Base-by-base conservation (phyloP, 2,888 invertebrate genomes). In the Sycophila texana region DNA sequence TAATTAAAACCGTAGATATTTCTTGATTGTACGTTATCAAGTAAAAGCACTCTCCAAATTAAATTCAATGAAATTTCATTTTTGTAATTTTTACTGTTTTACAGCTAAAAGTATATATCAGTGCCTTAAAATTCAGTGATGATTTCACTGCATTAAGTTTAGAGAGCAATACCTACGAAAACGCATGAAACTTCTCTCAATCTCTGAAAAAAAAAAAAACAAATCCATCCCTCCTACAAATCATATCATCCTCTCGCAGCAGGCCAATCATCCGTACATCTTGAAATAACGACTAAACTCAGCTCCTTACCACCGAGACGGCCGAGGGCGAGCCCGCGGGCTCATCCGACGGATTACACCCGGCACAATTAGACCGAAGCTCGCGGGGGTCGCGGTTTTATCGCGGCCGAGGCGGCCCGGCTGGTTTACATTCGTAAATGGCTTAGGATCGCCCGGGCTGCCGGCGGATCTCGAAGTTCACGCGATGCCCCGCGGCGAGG, bases 401-500 rank as follows among this genome's bases (percentile, higher is more conserved):
- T 76, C 70, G 14, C 49, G 39, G 20, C 22, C 22, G 30, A 22
- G 20, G 4, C 26, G 39, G 55, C 63, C 63, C 49, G 60, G 65
- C 55, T 75, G 61, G 74, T 75, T 73, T 80, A 76, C 76, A 80
- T 76, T 76, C 20, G 76, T 68, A 80, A 76, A 76, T 73, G 72
- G 67, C 76, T 76, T 60, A 57, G 80, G 39, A 76, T 72, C 4
- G 53, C 66, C 47, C 7, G 51, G 61, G 22, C 14, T 53, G 13
- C 14, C 10, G 53, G 16, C 53, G 13, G 18, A 16, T 1, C 20
- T 53, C 13, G 53, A 60, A 65, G 39, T 22, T 26, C 26, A 63
- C 20, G 73, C 30, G 30, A 58, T 53, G 20, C 22, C 20, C 22
- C 5, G 61, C 47, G 39, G 39, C 39, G 39, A 39, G 30, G 5